Evolutionary conservation across 1,140 invertebrate genomes (phyloP).

Genomic region (Polypedilum vanderplanki): DNA sequence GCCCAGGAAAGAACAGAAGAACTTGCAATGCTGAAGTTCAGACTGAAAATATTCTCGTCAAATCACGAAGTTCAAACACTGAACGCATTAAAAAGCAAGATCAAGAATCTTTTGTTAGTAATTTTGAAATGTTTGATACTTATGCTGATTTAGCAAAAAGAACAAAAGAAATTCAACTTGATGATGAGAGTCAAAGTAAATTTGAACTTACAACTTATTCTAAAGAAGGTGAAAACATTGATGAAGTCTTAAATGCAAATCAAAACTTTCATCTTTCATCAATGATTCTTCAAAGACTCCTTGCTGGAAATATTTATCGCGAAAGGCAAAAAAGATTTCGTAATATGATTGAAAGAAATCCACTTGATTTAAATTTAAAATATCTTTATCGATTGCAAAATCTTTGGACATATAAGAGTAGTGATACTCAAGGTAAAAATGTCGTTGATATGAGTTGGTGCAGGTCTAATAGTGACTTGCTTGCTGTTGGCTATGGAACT

Average conservation of each 20-base stretch:
- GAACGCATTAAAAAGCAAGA: constrained; percentile 48
- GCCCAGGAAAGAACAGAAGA: constrained; percentile 55
- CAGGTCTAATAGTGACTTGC: constrained; percentile 53
- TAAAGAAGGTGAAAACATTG: constrained; percentile 39
- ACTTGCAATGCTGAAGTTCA: constrained; percentile 57
- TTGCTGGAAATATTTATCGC: constrained; percentile 58
- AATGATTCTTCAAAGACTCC: constrained; percentile 56
- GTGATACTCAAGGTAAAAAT: constrained; percentile 44
- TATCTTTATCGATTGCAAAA: constrained; percentile 56
- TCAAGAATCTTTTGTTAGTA: constrained; percentile 55
- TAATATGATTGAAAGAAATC: constrained; percentile 53
- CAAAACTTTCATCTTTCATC: constrained; percentile 53
- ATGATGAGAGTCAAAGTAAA: constrained; percentile 39
- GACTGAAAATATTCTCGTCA: constrained; percentile 51
- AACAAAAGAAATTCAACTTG: constrained; percentile 42
- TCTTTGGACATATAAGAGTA: constrained; percentile 55
- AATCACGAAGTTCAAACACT: constrained; percentile 54
- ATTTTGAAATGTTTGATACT: constrained; percentile 66
- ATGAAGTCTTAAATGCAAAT: constrained; percentile 40
- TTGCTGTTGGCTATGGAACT: constrained; percentile 65
- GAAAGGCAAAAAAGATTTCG: constrained; percentile 57
- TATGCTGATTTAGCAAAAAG: constrained; percentile 46
- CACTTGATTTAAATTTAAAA: constrained; percentile 51
- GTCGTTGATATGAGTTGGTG: constrained; percentile 58
- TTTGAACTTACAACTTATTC: constrained; percentile 41